Conservation (phyloP, 1,140 invertebrate genomes). For the Colletes gigas region DNA sequence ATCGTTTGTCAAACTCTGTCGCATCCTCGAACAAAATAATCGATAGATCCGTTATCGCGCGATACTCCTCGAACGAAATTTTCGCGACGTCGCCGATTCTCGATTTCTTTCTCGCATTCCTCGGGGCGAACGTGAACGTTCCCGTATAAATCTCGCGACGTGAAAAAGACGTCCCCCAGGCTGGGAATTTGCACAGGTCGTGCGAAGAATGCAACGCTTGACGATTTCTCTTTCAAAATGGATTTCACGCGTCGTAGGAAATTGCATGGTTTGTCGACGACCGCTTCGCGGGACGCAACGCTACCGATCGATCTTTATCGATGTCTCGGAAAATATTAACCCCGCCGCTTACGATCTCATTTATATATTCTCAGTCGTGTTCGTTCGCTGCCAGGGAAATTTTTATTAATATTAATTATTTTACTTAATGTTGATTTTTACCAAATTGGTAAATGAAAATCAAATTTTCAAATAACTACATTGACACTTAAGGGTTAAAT, state of each 20-base stretch:
- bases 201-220: background rate
- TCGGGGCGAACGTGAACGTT: too few species aligned
- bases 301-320: slow-evolving; percentile 21
- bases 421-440: too few species aligned
- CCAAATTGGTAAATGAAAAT: too few species aligned
- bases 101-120: background rate
- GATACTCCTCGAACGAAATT: background rate
- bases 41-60: background rate
- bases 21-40: background rate
- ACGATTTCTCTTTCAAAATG: slow-evolving; percentile 23
- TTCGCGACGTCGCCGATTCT: background rate
- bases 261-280: slow-evolving; percentile 21
- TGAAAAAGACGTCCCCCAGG: background rate
- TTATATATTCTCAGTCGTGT: background rate
- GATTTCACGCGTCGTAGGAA: slow-evolving; percentile 28
- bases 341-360: background rate
- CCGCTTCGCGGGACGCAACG: background rate
- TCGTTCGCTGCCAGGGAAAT: background rate
- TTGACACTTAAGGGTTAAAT: too few species aligned
- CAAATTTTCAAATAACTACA: too few species aligned
- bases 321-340: slow-evolving; percentile 2
- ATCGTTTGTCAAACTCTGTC: background rate
- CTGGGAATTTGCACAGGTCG: background rate
- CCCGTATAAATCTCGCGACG: slow-evolving; percentile 6
- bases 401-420: too few species aligned